Conservation (phyloP, 2,113 vertebrate genomes). For the Pipa parva region DNA sequence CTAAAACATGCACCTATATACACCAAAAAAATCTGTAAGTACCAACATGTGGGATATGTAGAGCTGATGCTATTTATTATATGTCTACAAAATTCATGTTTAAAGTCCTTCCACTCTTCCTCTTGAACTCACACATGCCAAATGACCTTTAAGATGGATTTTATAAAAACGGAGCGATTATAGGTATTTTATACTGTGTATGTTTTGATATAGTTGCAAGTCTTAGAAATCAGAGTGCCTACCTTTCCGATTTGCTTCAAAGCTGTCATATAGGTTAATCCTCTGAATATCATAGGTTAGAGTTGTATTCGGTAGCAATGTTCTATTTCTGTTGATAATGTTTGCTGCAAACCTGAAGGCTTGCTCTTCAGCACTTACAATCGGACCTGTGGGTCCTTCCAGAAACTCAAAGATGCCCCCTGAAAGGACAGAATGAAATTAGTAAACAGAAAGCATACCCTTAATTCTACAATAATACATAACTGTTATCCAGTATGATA, state of each 20-base stretch:
- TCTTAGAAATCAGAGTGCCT: conserved; percentile 49
- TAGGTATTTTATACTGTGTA: too few relatives aligned
- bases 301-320: conserved; percentile 93
- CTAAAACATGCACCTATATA: too few relatives aligned
- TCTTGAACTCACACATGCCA: too few relatives aligned
- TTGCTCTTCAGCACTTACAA: conserved; percentile 91
- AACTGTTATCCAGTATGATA: too few relatives aligned
- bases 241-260: conserved; percentile 98
- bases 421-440: conserved; percentile 56
- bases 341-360: conserved; percentile 97
- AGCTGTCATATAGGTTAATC: conserved; percentile 98
- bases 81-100: too few relatives aligned
- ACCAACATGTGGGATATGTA: too few relatives aligned
- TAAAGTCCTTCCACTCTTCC: too few relatives aligned
- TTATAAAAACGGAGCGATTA: too few relatives aligned
- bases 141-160: too few relatives aligned
- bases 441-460: background rate
- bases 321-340: conserved; percentile 96
- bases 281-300: conserved; percentile 97
- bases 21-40: too few relatives aligned
- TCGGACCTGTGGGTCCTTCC: conserved; percentile 81
- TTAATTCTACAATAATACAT: background rate
- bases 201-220: too few relatives aligned
- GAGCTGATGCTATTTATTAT: too few relatives aligned
- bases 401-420: conserved; percentile 96